Conservation (phyloP, 2,113 vertebrate genomes). For the Engraulis encrasicolus region DNA sequence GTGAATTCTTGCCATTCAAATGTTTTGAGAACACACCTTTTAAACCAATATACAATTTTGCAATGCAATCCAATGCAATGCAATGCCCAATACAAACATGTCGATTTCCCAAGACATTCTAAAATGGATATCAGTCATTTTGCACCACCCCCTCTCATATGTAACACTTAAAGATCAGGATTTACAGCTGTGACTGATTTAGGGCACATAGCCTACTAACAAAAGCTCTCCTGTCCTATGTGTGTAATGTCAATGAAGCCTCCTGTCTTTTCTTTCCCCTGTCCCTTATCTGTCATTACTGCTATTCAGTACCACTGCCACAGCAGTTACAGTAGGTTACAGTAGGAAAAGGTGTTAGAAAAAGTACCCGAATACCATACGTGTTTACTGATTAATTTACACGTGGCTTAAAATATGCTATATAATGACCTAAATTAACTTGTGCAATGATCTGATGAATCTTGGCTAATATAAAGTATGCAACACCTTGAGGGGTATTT, state of each 20-base stretch:
- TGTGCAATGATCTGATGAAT: not conserved
- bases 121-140: too few relatives aligned
- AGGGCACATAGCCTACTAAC: not conserved
- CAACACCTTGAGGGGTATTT: not conserved
- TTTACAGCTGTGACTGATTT: not conserved
- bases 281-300: slow-evolving; percentile 4
- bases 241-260: not conserved
- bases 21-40: too few relatives aligned
- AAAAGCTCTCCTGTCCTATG: not conserved
- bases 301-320: not conserved
- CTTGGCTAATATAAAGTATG: not conserved
- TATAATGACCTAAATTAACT: not conserved
- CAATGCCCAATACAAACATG: too few relatives aligned
- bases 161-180: not conserved
- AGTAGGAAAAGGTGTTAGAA: not conserved
- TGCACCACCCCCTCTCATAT: too few relatives aligned
- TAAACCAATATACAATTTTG: too few relatives aligned
- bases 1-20: too few relatives aligned
- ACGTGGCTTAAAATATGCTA: not conserved
- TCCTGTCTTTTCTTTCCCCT: not conserved
- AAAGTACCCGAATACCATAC: too few relatives aligned
- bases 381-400: not conserved
- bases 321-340: too few relatives aligned
- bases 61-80: too few relatives aligned
- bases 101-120: too few relatives aligned